These are phyloP conservation scores for Zophobas morio DNA, from an alignment of 1,140 invertebrate species.

Conservation along the genomic window DNA sequence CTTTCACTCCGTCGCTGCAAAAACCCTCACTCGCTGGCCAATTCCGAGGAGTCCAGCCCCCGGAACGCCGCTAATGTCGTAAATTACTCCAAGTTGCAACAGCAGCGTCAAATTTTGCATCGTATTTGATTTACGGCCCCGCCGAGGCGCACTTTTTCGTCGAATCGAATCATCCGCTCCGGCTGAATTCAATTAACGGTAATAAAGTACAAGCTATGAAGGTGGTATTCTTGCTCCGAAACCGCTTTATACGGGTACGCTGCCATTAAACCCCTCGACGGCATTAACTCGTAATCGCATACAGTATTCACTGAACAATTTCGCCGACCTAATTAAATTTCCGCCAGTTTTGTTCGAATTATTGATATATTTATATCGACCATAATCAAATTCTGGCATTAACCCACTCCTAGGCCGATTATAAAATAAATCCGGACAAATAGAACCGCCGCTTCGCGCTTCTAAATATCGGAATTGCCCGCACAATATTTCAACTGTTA, in stretches of 20 bases:
- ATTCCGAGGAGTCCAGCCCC: background rate
- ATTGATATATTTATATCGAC: constrained; percentile 11
- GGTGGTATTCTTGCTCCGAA: constrained; percentile 12
- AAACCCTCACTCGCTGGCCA: too few relatives aligned
- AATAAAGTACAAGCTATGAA: constrained; percentile 4
- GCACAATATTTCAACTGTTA: constrained; percentile 15
- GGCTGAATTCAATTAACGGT: constrained; percentile 24
- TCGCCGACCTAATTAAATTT: constrained; percentile 27
- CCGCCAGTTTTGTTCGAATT: constrained; percentile 10
- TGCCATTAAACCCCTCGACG: background rate
- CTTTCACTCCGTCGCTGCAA: too few relatives aligned
- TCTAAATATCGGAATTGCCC: constrained; percentile 24
- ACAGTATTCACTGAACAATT: constrained; percentile 20
- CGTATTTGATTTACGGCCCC: constrained; percentile 13
- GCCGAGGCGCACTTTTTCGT: constrained; percentile 3
- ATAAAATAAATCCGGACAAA: constrained; percentile 11
- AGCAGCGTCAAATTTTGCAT: constrained; percentile 29
- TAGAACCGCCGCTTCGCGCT: constrained; percentile 1
- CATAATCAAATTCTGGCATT: background rate
- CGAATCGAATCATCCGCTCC: constrained; percentile 15
- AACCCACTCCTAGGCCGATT: background rate
- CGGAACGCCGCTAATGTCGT: constrained; percentile 18
- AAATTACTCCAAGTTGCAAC: constrained; percentile 21
- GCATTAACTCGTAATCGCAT: constrained; percentile 28
- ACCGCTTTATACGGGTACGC: constrained; percentile 1